Conservation (phyloP, 2,797 vertebrate species). For the Eulemur coronatus region DNA sequence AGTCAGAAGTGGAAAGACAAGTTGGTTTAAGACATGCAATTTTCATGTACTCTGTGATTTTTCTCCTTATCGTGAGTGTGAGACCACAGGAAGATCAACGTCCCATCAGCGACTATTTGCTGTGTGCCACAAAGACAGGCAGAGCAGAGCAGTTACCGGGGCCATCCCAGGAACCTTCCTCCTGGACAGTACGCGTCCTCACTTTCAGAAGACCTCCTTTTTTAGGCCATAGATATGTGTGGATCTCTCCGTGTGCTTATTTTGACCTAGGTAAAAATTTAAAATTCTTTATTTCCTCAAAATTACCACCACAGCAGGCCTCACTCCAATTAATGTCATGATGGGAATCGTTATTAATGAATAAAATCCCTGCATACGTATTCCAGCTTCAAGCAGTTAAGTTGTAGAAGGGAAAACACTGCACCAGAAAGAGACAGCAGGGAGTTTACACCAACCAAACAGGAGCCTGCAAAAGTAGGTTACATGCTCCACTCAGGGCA, state of each 20-base stretch:
- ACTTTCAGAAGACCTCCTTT: not conserved
- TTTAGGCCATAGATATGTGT: not conserved
- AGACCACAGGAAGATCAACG: not conserved
- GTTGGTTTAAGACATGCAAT: not conserved
- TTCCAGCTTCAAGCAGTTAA: conserved; percentile 73
- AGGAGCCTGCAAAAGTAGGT: conserved; percentile 22
- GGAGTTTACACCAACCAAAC: conserved; percentile 59
- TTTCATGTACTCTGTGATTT: not conserved
- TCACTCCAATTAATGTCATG: conserved; percentile 59
- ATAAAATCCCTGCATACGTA: conserved; percentile 66
- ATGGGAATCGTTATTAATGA: conserved; percentile 80
- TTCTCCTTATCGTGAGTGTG: not conserved
- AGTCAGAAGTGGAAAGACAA: not conserved
- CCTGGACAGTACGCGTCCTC: not conserved
- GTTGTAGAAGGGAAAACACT: conserved; percentile 77
- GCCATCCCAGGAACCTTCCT: no score
- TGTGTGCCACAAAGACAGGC: not conserved
- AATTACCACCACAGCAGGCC: conserved; percentile 24
- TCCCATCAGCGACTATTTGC: not conserved
- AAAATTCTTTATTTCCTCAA: conserved; percentile 62
- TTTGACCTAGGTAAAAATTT: not conserved
- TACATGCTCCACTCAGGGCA: not conserved
- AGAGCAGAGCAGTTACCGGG: not conserved
- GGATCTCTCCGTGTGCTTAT: not conserved
- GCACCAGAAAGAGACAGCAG: conserved; percentile 70